Percentiles rank a stretch among this genome's conserved stretches.
These are phyloP conservation scores for Hypselothyrea guttata DNA, from an alignment of 2,888 invertebrate species.

Conservation along the genomic window DNA sequence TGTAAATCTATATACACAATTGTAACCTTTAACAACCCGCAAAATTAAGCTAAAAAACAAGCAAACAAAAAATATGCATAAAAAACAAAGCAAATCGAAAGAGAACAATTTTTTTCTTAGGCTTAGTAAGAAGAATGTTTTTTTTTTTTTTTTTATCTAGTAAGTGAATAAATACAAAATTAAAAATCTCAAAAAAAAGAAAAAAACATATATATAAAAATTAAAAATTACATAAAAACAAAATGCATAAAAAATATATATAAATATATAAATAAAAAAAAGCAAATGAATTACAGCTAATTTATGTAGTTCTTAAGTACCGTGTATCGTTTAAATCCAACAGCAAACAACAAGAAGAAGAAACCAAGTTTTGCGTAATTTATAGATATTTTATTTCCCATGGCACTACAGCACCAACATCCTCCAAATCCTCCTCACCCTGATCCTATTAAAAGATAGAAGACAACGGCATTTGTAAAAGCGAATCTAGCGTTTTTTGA, in stretches of 20 bases:
- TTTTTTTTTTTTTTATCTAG: slow-evolving; percentile 66
- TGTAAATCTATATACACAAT: slow-evolving; percentile 40
- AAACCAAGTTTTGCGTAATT: slow-evolving; percentile 40
- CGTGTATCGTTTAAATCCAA: slow-evolving; percentile 51
- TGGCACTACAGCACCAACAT: slow-evolving; percentile 5
- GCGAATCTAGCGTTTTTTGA: no score
- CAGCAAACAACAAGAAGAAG: slow-evolving; percentile 12
- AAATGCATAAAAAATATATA: slow-evolving; percentile 19
- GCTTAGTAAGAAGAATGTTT: slow-evolving; percentile 65
- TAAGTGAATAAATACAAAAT: slow-evolving; percentile 62
- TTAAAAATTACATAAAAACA: slow-evolving; percentile 10
- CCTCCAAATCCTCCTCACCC: background rate
- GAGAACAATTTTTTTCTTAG: slow-evolving; percentile 69
- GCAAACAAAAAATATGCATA: slow-evolving; percentile 25
- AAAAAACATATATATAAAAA: slow-evolving; percentile 16
- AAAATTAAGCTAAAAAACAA: slow-evolving; percentile 25
- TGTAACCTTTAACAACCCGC: slow-evolving; percentile 66
- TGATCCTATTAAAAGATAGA: background rate
- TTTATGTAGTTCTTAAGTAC: slow-evolving; percentile 75
- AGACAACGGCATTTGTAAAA: no score
- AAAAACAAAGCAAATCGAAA: slow-evolving; percentile 31
- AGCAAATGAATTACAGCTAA: slow-evolving; percentile 64
- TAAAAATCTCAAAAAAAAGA: slow-evolving; percentile 34
- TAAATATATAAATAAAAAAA: slow-evolving; percentile 21
- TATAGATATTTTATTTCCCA: slow-evolving; percentile 17